phyloP scores from a whole-genome alignment of 2,113 vertebrate genomes.

The Zosterops japonicus region DNA sequence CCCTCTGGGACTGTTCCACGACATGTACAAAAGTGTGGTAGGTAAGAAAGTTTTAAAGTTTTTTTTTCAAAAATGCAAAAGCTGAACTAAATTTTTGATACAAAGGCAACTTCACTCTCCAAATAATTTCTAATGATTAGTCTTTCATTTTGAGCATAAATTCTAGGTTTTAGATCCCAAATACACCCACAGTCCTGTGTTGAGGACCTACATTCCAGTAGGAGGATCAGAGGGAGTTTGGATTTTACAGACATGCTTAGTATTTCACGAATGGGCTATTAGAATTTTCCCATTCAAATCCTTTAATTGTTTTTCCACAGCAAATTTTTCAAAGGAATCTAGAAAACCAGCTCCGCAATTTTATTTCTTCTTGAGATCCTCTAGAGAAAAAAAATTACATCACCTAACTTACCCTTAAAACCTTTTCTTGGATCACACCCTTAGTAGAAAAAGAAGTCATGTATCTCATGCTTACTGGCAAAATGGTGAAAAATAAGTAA shows the following conservation, averaged over 20 bases:
- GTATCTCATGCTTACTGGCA: not conserved
- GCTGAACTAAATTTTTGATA: not conserved
- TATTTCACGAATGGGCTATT: not conserved
- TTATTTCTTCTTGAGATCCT: not conserved
- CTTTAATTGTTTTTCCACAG: not conserved
- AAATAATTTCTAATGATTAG: not conserved
- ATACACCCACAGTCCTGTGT: not conserved
- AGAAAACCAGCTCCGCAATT: not conserved
- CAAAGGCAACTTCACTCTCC: not conserved
- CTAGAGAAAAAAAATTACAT: not conserved
- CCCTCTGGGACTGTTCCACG: not conserved
- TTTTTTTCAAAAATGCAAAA: not conserved
- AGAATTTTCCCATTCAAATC: not conserved
- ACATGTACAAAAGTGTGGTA: not conserved
- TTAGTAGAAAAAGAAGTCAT: not conserved
- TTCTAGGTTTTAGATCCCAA: not conserved
- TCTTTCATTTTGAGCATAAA: not conserved
- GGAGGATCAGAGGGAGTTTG: not conserved
- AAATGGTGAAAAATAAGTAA: not conserved
- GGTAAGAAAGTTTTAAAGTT: not conserved
- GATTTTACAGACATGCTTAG: not conserved
- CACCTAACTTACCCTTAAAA: not conserved
- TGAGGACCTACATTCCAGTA: not conserved
- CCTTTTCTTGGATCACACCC: not conserved
- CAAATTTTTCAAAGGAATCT: not conserved